Percentiles rank a stretch among this genome's conserved stretches.
These are phyloP conservation scores for Papilio gigon DNA, from an alignment of 2,888 invertebrate genomes.

Conservation along the genomic window DNA sequence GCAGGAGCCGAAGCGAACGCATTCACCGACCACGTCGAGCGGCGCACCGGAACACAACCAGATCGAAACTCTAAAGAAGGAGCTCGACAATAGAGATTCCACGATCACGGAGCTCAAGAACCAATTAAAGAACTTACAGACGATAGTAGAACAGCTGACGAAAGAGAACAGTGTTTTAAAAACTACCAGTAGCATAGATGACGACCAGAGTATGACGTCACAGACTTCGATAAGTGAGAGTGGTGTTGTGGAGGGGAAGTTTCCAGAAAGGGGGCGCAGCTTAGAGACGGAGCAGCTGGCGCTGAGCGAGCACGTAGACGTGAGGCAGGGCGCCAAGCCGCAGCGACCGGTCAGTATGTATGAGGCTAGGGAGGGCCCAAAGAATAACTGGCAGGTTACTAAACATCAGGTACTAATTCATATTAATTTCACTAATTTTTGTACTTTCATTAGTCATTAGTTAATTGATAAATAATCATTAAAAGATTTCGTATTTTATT, in stretches of 20 bases:
- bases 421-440: conserved; percentile 66
- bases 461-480: too few species aligned
- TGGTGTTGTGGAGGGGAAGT: conserved; percentile 53
- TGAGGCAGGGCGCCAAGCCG: conserved; percentile 69
- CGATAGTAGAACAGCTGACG: conserved; percentile 88
- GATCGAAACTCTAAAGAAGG: conserved; percentile 73
- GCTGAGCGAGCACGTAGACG: conserved; percentile 79
- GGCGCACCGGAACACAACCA: conserved; percentile 54
- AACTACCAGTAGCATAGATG: conserved; percentile 75
- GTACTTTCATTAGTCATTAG: conserved; percentile 20
- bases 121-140: conserved; percentile 84
- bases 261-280: conserved; percentile 72
- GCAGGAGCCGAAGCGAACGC: conserved; percentile 52
- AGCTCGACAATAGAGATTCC: conserved; percentile 84
- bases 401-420: conserved; percentile 82
- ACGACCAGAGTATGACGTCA: conserved; percentile 71
- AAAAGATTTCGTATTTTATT: too few species aligned
- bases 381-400: conserved; percentile 83
- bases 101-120: conserved; percentile 85
- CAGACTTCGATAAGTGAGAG: conserved; percentile 70
- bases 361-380: conserved; percentile 89
- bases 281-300: conserved; percentile 67
- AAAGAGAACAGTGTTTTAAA: conserved; percentile 91
- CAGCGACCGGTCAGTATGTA: conserved; percentile 94
- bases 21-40: conserved; percentile 52